Percentiles rank a stretch among this genome's conserved stretches.
These are phyloP conservation scores for Urocitellus parryii DNA, from an alignment of 2,113 vertebrate genomes.

Conservation along the genomic window DNA sequence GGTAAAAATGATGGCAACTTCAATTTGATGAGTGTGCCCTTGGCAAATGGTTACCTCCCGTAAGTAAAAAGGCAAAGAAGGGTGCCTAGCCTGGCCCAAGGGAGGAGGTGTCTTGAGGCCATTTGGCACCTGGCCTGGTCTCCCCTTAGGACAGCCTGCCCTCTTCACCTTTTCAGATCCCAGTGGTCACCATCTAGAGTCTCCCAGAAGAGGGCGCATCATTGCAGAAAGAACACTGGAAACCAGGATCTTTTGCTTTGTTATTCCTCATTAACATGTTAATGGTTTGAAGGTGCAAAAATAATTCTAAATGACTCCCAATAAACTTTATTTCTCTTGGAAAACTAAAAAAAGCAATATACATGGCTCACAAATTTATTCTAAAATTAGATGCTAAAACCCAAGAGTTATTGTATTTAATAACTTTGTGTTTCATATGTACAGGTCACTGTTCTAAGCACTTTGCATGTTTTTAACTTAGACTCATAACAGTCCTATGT, in stretches of 20 bases:
- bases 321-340: background rate
- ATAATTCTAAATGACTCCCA: background rate
- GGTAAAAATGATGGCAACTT: background rate
- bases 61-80: background rate
- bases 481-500: background rate
- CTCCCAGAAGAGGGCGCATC: background rate
- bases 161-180: background rate
- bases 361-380: background rate
- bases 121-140: background rate
- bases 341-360: background rate
- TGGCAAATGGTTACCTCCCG: background rate
- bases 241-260: background rate
- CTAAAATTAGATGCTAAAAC: background rate
- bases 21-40: background rate
- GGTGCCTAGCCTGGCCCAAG: background rate
- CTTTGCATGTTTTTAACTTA: background rate
- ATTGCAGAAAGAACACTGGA: background rate
- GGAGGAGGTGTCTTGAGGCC: background rate
- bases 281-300: constrained; percentile 4
- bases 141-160: background rate
- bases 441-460: background rate
- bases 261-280: background rate
- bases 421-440: background rate
- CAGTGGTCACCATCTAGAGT: background rate
- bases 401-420: background rate